These are phyloP conservation scores for Axea sp. DNA, from an alignment of 2,888 invertebrate species.

Conservation along the genomic window DNA sequence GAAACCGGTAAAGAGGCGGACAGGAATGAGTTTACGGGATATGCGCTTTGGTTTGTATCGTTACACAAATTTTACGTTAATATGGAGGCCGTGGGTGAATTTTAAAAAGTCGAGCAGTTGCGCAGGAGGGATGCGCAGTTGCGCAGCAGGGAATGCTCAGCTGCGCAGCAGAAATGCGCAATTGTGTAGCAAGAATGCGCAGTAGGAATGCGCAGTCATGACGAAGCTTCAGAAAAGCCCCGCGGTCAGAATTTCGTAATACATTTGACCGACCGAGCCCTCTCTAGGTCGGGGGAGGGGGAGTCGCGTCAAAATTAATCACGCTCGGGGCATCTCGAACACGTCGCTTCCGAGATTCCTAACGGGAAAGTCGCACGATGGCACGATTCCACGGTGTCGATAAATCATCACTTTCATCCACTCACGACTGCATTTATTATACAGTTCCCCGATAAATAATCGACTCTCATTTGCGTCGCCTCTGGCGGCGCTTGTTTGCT, in stretches of 20 bases:
- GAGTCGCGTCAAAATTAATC: slow-evolving; percentile 27
- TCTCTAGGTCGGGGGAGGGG: slow-evolving; percentile 11
- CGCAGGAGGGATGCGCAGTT: too few species aligned
- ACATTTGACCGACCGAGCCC: slow-evolving; percentile 41
- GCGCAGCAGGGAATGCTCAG: too few species aligned
- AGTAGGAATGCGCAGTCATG: too few species aligned
- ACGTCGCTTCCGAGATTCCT: slow-evolving; percentile 45
- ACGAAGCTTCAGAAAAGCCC: slow-evolving; percentile 10
- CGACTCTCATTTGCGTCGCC: slow-evolving; percentile 28
- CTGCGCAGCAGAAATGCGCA: too few species aligned
- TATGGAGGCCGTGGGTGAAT: too few species aligned
- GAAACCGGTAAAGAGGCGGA: too few species aligned
- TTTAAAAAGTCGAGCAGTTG: too few species aligned
- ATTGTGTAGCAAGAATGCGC: too few species aligned
- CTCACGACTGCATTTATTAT: slow-evolving; percentile 40
- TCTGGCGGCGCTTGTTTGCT: slow-evolving; percentile 29
- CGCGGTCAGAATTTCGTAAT: slow-evolving; percentile 33
- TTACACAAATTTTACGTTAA: too few species aligned
- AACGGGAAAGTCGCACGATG: slow-evolving; percentile 42
- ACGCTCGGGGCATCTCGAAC: slow-evolving; percentile 31
- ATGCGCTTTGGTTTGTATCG: too few species aligned
- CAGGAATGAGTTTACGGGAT: too few species aligned
- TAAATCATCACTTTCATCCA: slow-evolving; percentile 38
- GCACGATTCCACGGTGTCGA: slow-evolving; percentile 20
- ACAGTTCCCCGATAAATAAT: slow-evolving; percentile 41